Evolutionary conservation across 2,888 invertebrate genomes (phyloP).

Genomic region (Emmelina monodactyla): DNA sequence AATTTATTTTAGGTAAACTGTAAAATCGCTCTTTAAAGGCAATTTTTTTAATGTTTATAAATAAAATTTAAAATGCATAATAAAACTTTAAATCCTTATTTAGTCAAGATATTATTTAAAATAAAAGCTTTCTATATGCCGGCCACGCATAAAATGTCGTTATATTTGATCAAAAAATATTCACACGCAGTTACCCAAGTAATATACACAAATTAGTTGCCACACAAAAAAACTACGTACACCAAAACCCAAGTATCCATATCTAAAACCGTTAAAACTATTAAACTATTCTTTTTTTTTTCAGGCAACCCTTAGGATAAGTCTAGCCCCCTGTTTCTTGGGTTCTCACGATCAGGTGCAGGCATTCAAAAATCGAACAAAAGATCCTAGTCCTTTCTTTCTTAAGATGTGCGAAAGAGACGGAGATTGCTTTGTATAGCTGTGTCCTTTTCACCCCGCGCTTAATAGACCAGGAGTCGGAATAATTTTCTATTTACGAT

Average conservation of each 20-base stretch:
- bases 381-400: constrained; percentile 25
- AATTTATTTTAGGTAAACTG: too few relatives aligned
- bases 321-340: constrained; percentile 18
- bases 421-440: neutral
- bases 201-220: constrained; percentile 9
- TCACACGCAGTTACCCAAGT: constrained; percentile 4
- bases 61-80: too few relatives aligned
- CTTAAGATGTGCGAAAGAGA: constrained; percentile 25
- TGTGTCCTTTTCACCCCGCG: neutral
- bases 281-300: constrained; percentile 28
- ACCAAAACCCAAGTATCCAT: constrained; percentile 21
- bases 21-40: too few relatives aligned
- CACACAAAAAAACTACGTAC: constrained; percentile 4
- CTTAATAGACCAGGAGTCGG: neutral
- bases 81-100: too few relatives aligned
- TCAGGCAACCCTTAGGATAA: constrained; percentile 6
- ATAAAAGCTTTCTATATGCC: too few relatives aligned
- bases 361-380: constrained; percentile 28
- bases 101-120: too few relatives aligned
- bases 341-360: constrained; percentile 47
- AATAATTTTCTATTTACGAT: too few relatives aligned
- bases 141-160: too few relatives aligned
- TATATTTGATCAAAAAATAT: too few relatives aligned
- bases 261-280: constrained; percentile 29
- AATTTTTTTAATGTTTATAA: too few relatives aligned